Evolutionary conservation across 1,140 invertebrate species (phyloP), one percentile per base, ranked within the genome.

Genomic region (Heliconius congener): DNA sequence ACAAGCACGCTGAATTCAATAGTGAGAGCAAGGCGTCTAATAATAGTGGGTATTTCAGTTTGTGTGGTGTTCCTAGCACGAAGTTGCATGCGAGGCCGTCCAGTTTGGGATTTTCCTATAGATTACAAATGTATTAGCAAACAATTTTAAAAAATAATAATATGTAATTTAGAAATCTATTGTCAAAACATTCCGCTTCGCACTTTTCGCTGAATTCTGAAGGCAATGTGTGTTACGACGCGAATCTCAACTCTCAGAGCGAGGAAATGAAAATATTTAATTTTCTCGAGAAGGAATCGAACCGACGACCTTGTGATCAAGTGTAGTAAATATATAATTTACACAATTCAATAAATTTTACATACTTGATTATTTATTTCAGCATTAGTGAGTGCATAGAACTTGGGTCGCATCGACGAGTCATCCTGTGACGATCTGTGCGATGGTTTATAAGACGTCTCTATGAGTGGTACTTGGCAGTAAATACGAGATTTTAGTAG

Each of bases 31-130:
- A 78, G 1, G 98, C 97, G 86, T 99, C 97, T 77, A 99, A 96
- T 16, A 99, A 91, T 46, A 97, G 91, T 1, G 97, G 97, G 95
- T 99, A 99, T 85, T 98, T 97, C 55, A 99, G 94, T 93, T 97
- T 98, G 88, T 99, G 98, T 0, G 98, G 96, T 3, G 97, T 98
- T 50, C 98, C 98, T 34, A 99, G 93, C 55, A 99, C 97, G 88
- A 99, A 99, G 95, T 98, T 99, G 90, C 98, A 98, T 3, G 98
- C 98, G 93, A 99, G 94, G 34, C 98, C 98, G 95, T 99, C 98
- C 55, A 99, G 94, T 93, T 99, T 99, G 0, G 94, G 94, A 42
- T 94, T 95, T 77, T 95, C 94, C 93, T 95, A 79, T 27, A 77
- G 39, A 80, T 72, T 52, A 52, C 16, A 52, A 52, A 52, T 52